Evolutionary conservation across 1,140 invertebrate species (phyloP).

Genomic region (Eciton burchellii): DNA sequence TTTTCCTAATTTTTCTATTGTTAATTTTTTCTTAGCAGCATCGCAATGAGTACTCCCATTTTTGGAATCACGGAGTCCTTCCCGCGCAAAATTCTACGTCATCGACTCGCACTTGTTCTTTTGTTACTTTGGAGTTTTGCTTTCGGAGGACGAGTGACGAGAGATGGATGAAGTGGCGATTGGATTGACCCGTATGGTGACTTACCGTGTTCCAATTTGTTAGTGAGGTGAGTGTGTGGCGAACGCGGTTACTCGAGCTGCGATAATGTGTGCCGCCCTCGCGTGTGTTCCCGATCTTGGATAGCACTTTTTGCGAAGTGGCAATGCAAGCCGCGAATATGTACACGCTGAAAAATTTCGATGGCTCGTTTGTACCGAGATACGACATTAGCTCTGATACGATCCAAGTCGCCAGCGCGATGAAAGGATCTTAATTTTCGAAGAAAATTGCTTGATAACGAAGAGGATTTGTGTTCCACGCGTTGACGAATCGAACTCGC

Average conservation of each 20-base stretch:
- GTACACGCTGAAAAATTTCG: not conserved
- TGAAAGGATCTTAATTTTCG: constrained; percentile 25
- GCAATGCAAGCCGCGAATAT: not conserved
- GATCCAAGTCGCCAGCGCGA: not conserved
- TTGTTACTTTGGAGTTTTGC: not conserved
- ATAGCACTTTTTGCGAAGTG: not conserved
- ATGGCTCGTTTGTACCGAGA: not conserved
- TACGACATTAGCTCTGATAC: not conserved
- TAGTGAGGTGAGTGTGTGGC: constrained; percentile 2
- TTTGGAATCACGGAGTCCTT: not conserved
- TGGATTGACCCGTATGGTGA: not conserved
- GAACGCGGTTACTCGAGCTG: not conserved
- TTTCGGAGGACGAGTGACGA: not conserved
- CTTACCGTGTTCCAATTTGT: not conserved
- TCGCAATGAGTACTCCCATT: not conserved
- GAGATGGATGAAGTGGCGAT: not conserved
- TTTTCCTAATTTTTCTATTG: too few species aligned
- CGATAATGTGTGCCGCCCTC: not conserved
- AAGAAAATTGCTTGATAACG: constrained; percentile 12
- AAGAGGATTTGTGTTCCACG: constrained; percentile 11
- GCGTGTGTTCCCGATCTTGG: not conserved
- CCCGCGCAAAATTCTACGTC: constrained; percentile 42
- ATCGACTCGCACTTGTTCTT: not conserved
- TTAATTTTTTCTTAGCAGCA: not conserved
- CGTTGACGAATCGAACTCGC: constrained; percentile 12